Evolutionary conservation across 35 echinoderm and acorn worm genomes (phyloP), one percentile per base, ranked within the genome.

Genomic region (Heliocidaris tuberculata): DNA sequence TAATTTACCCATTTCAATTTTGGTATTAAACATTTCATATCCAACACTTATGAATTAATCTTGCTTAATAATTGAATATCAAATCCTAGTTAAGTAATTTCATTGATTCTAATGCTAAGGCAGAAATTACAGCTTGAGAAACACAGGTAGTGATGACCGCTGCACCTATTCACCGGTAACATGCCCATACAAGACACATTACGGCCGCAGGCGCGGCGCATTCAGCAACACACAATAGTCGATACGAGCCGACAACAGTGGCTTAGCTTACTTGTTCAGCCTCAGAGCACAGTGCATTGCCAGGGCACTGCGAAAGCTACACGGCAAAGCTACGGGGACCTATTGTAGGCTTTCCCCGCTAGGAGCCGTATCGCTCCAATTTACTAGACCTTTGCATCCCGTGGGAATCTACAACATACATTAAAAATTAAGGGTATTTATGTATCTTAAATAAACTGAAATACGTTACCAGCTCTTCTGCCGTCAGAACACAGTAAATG

Each of bases 291-390:
- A 47, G 31, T 42, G 19, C 87, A 48, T 17, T 47, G 87, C 31
- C 86, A 88, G 86, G 31, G 86, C 87, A 89, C 12, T 32, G 15
- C 19, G 87, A 48, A 89, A 47, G 87, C 31, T 89, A 93, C 91
- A 93, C 91, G 91, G 48, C 91, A 48, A 93, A 59, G 48, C 91
- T 59, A 59, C 48, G 91, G 91, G 48, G 91, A 93, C 48, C 29
- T 48, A 93, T 93, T 56, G 48, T 56, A 93, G n/a, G 91, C 48
- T 93, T 93, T 2, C 91, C 50, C 91, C 91, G 91, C 91, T 93
- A 5, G 91, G 12, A 49, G 91, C 91, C 50, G 48, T 31, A 59
- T 93, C 91, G 91, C 91, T 27, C 91, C n/a, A 27, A 47, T 35
- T 59, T 30, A 31, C 50, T 48, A 24, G 29, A 24, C 47, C 49